Evolutionary conservation across 2,888 invertebrate species (phyloP).

Genomic region (Drosophila colorata): DNA sequence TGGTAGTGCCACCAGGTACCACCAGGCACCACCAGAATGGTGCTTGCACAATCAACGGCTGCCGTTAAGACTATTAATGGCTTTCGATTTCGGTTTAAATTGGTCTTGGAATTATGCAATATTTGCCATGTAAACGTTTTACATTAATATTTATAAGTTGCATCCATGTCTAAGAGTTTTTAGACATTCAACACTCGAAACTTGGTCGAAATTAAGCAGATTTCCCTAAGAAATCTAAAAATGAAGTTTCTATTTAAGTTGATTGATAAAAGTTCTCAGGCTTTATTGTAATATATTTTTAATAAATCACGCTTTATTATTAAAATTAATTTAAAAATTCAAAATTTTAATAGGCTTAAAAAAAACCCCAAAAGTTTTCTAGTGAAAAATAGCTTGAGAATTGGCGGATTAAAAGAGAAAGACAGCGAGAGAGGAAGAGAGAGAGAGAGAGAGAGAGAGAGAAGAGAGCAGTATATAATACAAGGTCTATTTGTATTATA

Average conservation of each 20-base stretch:
- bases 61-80: slow-evolving; percentile 20
- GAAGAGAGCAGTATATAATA: slow-evolving; percentile 2
- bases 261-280: slow-evolving; percentile 3
- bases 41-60: slow-evolving; percentile 40
- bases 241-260: neutral
- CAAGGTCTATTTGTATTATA: slow-evolving; percentile 37
- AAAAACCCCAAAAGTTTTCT: slow-evolving; percentile 6
- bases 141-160: neutral
- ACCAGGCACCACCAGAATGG: neutral
- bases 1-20: slow-evolving; percentile 4
- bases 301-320: neutral
- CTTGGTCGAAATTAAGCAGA: neutral
- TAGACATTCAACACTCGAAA: neutral
- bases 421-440: neutral
- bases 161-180: neutral
- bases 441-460: neutral
- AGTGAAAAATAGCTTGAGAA: slow-evolving; percentile 2
- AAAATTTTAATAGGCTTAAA: neutral
- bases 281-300: neutral
- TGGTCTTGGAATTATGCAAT: slow-evolving; percentile 36
- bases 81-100: slow-evolving; percentile 41
- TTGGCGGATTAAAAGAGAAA: neutral
- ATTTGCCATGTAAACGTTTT: neutral
- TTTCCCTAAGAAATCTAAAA: neutral
- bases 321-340: neutral